phyloP scores from a whole-genome alignment of 2,113 vertebrate species.

The Murina feae region DNA sequence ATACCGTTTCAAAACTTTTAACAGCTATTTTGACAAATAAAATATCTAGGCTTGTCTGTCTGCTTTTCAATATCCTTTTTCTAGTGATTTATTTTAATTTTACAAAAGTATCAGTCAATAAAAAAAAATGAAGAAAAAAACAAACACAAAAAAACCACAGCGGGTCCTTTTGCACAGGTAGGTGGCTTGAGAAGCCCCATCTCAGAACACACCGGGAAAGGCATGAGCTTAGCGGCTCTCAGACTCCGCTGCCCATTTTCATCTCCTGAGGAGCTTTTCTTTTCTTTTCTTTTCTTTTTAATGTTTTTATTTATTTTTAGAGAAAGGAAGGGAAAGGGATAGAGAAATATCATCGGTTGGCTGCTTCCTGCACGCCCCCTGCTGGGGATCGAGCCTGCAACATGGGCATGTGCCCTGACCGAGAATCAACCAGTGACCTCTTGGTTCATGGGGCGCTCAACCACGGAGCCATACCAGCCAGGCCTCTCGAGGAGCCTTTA shows the following conservation, averaged over 20 bases:
- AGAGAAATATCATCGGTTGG: too few species aligned
- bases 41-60: background rate
- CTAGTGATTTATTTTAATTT: slow-evolving; percentile 5
- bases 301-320: too few species aligned
- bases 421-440: too few species aligned
- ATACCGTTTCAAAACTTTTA: background rate
- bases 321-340: too few species aligned
- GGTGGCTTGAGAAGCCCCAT: background rate
- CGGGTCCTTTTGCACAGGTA: background rate
- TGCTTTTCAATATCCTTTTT: slow-evolving; percentile 2
- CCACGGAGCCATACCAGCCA: too few species aligned
- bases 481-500: background rate
- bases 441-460: too few species aligned
- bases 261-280: background rate
- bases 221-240: background rate
- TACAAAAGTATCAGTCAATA: background rate
- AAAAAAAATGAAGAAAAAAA: background rate
- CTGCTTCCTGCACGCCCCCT: too few species aligned
- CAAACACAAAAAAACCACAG: background rate
- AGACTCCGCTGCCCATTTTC: background rate
- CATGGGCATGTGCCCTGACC: too few species aligned
- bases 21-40: background rate
- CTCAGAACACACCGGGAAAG: background rate
- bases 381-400: too few species aligned
- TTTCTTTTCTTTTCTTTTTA: too few species aligned